Evolutionary conservation across 2,888 invertebrate genomes (phyloP).

Genomic region (Cataglyphis altisquamis): DNA sequence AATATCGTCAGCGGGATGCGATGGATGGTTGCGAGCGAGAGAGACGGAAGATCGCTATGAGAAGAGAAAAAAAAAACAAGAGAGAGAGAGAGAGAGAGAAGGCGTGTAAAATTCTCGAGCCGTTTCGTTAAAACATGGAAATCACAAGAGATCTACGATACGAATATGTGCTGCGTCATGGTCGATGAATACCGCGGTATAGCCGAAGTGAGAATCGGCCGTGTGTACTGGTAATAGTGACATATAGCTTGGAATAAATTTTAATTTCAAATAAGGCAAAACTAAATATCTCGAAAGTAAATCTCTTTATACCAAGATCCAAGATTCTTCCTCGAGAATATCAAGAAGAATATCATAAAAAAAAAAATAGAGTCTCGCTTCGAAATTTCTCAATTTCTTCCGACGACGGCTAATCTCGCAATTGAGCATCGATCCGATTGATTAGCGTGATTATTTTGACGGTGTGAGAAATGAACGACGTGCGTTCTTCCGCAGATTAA

Average conservation of each 20-base stretch:
- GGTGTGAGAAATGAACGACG: conserved; percentile 3
- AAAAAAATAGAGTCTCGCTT: background rate
- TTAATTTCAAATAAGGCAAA: background rate
- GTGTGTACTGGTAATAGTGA: background rate
- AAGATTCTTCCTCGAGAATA: background rate
- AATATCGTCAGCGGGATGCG: conserved; percentile 78
- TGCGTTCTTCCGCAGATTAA: background rate
- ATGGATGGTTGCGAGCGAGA: conserved; percentile 50
- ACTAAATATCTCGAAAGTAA: background rate
- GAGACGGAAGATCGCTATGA: conserved; percentile 47
- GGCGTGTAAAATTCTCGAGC: conserved; percentile 21
- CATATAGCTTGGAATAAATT: background rate
- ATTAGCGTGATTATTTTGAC: background rate
- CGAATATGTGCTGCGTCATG: background rate
- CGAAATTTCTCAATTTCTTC: background rate
- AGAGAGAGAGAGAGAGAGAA: conserved; percentile 18
- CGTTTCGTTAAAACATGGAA: conserved; percentile 9
- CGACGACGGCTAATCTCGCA: background rate
- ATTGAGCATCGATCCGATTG: background rate
- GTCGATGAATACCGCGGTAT: background rate
- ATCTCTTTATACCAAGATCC: background rate
- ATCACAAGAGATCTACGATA: conserved; percentile 21
- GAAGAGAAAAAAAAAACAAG: background rate
- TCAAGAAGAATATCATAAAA: background rate
- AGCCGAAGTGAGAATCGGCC: background rate